Base-by-base conservation (phyloP, 2,888 invertebrate genomes). In the Cheiracanthium punctorium region DNA sequence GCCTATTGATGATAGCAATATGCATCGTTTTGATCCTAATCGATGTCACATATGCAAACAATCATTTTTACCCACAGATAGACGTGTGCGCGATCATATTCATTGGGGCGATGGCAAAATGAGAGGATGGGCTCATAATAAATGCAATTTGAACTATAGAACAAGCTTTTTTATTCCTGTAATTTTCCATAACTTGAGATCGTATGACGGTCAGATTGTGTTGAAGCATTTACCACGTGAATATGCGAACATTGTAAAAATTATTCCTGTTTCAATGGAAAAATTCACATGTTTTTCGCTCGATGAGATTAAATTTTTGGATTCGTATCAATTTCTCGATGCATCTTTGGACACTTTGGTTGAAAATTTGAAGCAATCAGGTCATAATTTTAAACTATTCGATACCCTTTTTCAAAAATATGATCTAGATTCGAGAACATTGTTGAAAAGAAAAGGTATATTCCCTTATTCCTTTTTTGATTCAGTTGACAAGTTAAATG, bases 261-360 rank as follows among this genome's bases (percentile, higher is more conserved):
- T 67, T 8, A 65, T 72, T 30, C 65, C 80, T 32, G 30, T 48
- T 28, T 69, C 67, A 20, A 17, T 37, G 1, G 14, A 79, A 70
- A 79, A 58, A n/a, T 89, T 84, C 43, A 89, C 86, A 17, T 75
- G 85, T 0, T 88, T 89, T 52, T 65, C 14, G 41, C 48, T 74
- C 1, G 76, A 74, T 82, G 17, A 77, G 52, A 85, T 73, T 58
- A 30, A 87, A 88, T 84, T 90, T 88, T 64, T 90, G 65, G 90
- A 90, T 88, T 88, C 88, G 17, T 88, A 88, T 24, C 37, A 71
- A 48, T 88, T 89, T 85, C 8, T 89, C 14, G 20, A 71, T 12
- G 52, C 28, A 14, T 52, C 24, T 48, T 30, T 89, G 20, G 67
- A 79, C n/a, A 30, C 41, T 12, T 33, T 90, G 28, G 52, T 52